Conservation (phyloP, 2,888 invertebrate genomes). For the Apoda limacodes region DNA sequence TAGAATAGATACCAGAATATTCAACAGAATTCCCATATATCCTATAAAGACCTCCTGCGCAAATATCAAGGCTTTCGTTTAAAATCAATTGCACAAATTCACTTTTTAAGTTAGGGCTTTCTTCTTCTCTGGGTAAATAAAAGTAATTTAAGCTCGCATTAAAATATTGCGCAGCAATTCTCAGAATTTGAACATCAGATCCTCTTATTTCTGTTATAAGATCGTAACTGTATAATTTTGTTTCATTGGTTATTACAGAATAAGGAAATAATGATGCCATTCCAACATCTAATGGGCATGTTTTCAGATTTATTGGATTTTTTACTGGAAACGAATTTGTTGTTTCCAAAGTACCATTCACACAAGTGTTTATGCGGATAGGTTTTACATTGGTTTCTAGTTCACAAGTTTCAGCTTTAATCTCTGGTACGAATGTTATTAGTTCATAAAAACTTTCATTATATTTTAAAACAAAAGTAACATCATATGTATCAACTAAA, state of each 20-base stretch:
- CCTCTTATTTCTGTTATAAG: slow-evolving; percentile 28
- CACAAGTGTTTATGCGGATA: slow-evolving; percentile 28
- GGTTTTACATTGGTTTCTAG: slow-evolving; percentile 17
- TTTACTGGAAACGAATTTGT: slow-evolving; percentile 29
- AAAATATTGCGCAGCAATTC: slow-evolving; percentile 36
- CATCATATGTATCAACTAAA: slow-evolving; percentile 23
- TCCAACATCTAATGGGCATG: slow-evolving; percentile 39
- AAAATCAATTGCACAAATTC: slow-evolving; percentile 30
- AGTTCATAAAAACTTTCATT: slow-evolving; percentile 18
- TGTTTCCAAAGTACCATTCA: slow-evolving; percentile 22
- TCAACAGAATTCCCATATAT: slow-evolving; percentile 37
- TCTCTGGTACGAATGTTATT: slow-evolving; percentile 27
- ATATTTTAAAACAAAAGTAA: slow-evolving; percentile 28
- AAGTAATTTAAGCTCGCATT: slow-evolving; percentile 35
- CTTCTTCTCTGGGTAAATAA: slow-evolving; percentile 29
- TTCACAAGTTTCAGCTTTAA: slow-evolving; percentile 30
- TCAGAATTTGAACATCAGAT: slow-evolving; percentile 39
- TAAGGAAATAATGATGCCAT: slow-evolving; percentile 37
- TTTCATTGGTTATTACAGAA: slow-evolving; percentile 25
- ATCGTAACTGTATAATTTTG: slow-evolving; percentile 28
- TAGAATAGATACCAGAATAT: slow-evolving; percentile 44
- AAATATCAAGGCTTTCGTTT: slow-evolving; percentile 41
- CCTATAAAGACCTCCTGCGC: slow-evolving; percentile 45
- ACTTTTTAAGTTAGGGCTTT: slow-evolving; percentile 23
- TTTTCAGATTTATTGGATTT: slow-evolving; percentile 30